A percentile compares a stretch with the other conserved stretches of the same genome.
phyloP scores from a whole-genome alignment of 2,797 vertebrate genomes.

The Muscicapa comitata region DNA sequence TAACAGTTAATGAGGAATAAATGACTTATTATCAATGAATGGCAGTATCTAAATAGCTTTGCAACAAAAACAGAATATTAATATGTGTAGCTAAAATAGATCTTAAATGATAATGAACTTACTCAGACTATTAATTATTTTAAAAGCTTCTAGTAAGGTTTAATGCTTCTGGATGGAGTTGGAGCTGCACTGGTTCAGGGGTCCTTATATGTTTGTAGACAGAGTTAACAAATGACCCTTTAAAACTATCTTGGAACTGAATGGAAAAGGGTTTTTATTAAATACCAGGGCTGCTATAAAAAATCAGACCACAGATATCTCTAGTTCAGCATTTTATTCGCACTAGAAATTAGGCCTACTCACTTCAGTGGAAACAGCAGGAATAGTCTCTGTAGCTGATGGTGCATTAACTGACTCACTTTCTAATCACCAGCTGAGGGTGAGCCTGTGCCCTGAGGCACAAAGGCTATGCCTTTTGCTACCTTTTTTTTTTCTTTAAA shows the following conservation, averaged over 20 bases:
- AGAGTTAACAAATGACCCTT: not conserved
- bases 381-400: not conserved
- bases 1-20: conserved; percentile 80
- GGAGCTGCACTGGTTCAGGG: not conserved
- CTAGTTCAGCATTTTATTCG: not conserved
- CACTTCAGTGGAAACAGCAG: not conserved
- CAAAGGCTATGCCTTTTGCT: not conserved
- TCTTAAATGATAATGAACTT: conserved; percentile 75
- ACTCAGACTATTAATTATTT: conserved; percentile 74
- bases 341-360: not conserved
- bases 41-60: conserved; percentile 77
- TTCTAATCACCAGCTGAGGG: not conserved
- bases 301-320: not conserved
- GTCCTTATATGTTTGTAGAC: not conserved
- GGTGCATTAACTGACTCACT: not conserved
- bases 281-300: not conserved
- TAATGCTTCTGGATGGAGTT: conserved; percentile 32
- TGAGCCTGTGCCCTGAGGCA: not conserved
- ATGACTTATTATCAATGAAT: conserved; percentile 80
- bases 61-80: conserved; percentile 79
- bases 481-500: no score
- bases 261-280: not conserved
- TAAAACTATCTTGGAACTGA: not conserved
- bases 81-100: conserved; percentile 74
- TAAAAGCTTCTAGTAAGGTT: conserved; percentile 53